Evolutionary conservation across 2,888 invertebrate genomes (phyloP), one percentile per base, ranked within the genome.

Genomic region (Napeogenes sylphis): DNA sequence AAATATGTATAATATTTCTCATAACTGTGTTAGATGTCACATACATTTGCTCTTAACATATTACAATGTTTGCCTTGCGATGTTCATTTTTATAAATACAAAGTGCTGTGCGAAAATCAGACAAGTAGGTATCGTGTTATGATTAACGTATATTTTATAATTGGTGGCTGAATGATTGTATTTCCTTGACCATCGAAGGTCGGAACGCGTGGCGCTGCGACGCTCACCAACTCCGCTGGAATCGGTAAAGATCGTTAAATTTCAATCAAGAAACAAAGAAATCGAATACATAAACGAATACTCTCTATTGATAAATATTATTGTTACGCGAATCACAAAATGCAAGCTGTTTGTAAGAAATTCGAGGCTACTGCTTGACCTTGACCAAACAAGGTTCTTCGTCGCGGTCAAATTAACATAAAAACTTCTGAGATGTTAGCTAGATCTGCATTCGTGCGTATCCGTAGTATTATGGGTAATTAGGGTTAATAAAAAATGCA

Each of bases 131-230:
- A 77, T 79, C 76, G 70, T 82, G 75, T 76, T 76, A 73, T 77
- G 75, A 82, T 84, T 83, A 82, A 76, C 78, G 73, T 77, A 71
- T 76, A 78, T 77, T 79, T 80, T 80, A 77, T 82, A 80, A 85
- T 83, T 79, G 77, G 76, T 76, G 72, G 68, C 74, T 82, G 77
- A 81, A 84, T 80, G 80, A 82, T 81, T 85, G 82, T 84, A 85
- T 85, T 88, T 87, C 88, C 87, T 85, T 86, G 85, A 84, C 82
- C 82, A 74, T 77, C 74, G 86, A 86, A 89, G 86, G 87, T 87
- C 85, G 78, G 78, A 80, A 82, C 81, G 81, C 81, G 75, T 78
- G 76, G 79, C 75, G 73, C 77, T 76, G 73, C 77, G 78, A 82
- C 85, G 82, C 85, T 85, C 85, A 83, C 83, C 76, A 69, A 68